Evolutionary conservation across 2,888 invertebrate species (phyloP).

Genomic region (Diaprepes abbreviatus): DNA sequence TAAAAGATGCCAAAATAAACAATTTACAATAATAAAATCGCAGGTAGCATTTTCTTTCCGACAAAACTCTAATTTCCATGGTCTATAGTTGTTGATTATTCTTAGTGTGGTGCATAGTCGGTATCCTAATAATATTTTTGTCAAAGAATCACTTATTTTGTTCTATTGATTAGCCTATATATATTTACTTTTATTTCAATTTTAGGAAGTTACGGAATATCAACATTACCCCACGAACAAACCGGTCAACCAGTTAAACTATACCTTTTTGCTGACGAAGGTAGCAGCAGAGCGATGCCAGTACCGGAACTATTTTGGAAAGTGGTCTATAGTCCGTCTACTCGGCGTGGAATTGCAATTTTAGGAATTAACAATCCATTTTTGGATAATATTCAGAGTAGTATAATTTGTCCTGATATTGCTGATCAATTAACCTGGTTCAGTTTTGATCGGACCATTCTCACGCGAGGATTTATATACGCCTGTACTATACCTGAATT

Average conservation of each 20-base stretch:
- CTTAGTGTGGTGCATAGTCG: no score
- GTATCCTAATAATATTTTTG: no score
- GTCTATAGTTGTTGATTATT: no score
- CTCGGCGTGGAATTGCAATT: conserved; percentile 71
- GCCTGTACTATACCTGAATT: conserved; percentile 75
- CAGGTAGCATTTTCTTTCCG: no score
- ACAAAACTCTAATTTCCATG: no score
- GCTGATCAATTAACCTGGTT: conserved; percentile 74
- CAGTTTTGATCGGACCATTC: conserved; percentile 69
- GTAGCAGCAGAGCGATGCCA: conserved; percentile 64
- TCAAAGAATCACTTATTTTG: no score
- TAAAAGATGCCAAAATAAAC: no score
- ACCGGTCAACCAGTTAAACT: conserved; percentile 56
- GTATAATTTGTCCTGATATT: conserved; percentile 65
- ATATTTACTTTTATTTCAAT: no score
- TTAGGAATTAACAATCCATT: conserved; percentile 76
- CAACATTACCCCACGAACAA: conserved; percentile 70
- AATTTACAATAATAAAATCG: no score
- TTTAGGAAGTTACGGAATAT: conserved; percentile 71
- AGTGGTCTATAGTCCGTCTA: conserved; percentile 71
- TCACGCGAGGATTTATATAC: conserved; percentile 72
- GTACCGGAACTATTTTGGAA: conserved; percentile 73
- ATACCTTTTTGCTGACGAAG: conserved; percentile 58
- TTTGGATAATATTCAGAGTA: conserved; percentile 52
- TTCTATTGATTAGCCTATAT: no score